A percentile compares a stretch with the other conserved stretches of the same genome.
Evolutionary conservation across 2,113 vertebrate genomes (phyloP).

Genomic region (Oryzias melastigma): DNA sequence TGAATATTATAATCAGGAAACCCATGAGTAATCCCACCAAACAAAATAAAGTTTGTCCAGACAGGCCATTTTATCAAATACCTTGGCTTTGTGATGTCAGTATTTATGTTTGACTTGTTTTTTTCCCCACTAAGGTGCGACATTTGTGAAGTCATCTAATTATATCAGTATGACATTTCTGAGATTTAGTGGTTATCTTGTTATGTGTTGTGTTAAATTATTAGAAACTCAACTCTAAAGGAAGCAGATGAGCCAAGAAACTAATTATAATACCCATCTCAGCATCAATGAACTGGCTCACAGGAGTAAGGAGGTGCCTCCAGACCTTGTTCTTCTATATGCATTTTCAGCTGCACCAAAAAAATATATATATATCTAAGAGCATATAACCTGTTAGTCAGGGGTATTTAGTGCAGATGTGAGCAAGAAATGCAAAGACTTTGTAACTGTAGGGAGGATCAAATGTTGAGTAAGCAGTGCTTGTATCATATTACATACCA

Average conservation of each 20-base stretch:
- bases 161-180: no score
- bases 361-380: neutral
- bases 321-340: neutral
- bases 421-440: conserved; percentile 1
- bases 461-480: no score
- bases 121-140: no score
- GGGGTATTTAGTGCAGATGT: neutral
- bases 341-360: conserved; percentile 3
- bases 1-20: no score
- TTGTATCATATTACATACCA: no score
- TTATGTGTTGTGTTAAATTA: neutral
- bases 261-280: conserved; percentile 40
- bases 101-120: no score
- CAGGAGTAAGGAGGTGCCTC: conserved; percentile 25
- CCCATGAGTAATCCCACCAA: no score
- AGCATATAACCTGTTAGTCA: neutral
- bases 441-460: no score
- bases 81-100: no score
- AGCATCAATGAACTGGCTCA: conserved; percentile 21
- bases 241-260: conserved; percentile 20
- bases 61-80: no score
- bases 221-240: neutral
- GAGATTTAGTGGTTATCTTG: neutral
- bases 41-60: no score
- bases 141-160: no score